Percentiles rank a stretch among this genome's conserved stretches.
phyloP scores from a whole-genome alignment of 2,113 vertebrate species.

The Hystrix brachyura region DNA sequence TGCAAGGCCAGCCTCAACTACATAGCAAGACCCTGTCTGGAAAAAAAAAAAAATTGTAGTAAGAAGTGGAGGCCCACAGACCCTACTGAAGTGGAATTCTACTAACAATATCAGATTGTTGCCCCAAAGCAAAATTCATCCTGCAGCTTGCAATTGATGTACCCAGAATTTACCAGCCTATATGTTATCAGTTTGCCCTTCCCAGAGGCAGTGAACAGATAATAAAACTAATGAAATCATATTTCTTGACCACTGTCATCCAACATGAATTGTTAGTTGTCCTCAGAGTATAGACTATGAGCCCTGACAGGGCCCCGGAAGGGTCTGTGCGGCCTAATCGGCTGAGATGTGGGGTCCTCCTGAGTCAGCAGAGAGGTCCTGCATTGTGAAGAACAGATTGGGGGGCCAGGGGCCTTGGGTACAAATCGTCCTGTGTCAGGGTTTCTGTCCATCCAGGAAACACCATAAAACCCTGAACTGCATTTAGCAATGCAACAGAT shows the following conservation, averaged over 20 bases:
- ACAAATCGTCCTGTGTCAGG: neutral
- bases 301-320: neutral
- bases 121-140: neutral
- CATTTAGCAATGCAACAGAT: neutral
- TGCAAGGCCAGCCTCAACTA: neutral
- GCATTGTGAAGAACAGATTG: neutral
- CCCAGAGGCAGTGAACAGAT: slow-evolving; percentile 45
- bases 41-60: neutral
- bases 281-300: neutral
- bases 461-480: slow-evolving; percentile 31
- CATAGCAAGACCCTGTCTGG: neutral
- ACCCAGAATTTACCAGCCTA: slow-evolving; percentile 19
- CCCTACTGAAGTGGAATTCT: neutral
- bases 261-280: slow-evolving; percentile 11
- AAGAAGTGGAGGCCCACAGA: neutral
- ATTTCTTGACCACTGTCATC: slow-evolving; percentile 64
- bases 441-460: slow-evolving; percentile 48
- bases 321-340: neutral
- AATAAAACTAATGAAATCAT: slow-evolving; percentile 67
- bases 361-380: slow-evolving; percentile 33
- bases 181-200: slow-evolving; percentile 38
- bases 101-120: neutral
- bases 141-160: slow-evolving; percentile 7
- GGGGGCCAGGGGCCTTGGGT: neutral
- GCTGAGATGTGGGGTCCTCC: neutral